Conservation (phyloP, 2,113 vertebrate genomes). For the Rattus rattus region DNA sequence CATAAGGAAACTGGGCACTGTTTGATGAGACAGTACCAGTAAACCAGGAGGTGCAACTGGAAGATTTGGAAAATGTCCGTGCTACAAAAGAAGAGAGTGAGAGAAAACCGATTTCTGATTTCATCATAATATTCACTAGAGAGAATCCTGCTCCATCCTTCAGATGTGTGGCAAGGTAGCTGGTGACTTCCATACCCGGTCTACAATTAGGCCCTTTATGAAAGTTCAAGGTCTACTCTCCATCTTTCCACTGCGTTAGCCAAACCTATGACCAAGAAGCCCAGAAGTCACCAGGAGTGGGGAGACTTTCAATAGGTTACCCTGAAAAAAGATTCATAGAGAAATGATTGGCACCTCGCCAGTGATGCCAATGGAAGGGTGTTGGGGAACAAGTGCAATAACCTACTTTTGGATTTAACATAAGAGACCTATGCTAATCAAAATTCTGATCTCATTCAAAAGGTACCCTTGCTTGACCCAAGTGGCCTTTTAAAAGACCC, state of each 20-base stretch:
- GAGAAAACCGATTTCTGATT: constrained; percentile 15
- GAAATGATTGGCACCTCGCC: not conserved
- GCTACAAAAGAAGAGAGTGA: not conserved
- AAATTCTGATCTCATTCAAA: not conserved
- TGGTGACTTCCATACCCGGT: no score
- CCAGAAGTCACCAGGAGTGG: no score
- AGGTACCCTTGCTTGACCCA: not conserved
- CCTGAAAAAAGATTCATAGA: not conserved
- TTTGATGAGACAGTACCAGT: not conserved
- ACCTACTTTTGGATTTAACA: not conserved
- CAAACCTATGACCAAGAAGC: not conserved
- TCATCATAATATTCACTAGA: not conserved
- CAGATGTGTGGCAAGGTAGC: not conserved
- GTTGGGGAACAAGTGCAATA: not conserved
- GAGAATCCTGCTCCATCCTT: not conserved
- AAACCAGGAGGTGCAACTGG: not conserved
- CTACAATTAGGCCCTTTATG: not conserved
- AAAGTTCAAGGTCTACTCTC: not conserved
- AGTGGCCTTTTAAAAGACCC: not conserved
- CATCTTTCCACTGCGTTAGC: not conserved
- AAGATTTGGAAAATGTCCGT: not conserved
- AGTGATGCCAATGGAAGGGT: not conserved
- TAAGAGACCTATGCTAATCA: not conserved
- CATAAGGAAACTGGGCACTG: not conserved
- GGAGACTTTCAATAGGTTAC: not conserved